Base-by-base conservation (phyloP, 2,113 vertebrate genomes). In the Ciconia stormi region DNA sequence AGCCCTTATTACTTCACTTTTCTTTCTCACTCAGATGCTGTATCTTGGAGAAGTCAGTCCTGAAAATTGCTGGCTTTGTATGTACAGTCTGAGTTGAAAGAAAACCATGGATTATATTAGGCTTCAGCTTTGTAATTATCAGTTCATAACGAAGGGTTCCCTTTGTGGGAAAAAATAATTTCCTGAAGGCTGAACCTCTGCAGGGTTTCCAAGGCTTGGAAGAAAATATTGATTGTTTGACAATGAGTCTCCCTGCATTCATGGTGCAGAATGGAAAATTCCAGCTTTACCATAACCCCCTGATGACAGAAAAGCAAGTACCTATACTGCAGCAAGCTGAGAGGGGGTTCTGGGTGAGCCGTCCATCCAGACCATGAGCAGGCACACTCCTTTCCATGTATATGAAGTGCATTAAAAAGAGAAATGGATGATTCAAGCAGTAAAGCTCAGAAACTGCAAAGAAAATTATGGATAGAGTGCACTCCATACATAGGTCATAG, bases 81-180 rank as follows among this genome's bases (percentile, higher is more conserved):
- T 38, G n/a, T 71, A 76, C 16, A 94, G 61, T 71, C 78, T 78
- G 61, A 93, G 56, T 61, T 96, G 82, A 96, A 96, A 97, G 87
- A 62, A 93, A 90, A 95, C 50, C 40, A 47, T 23, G 44, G 34
- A 92, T 46, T 92, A 89, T 18, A 69, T 82, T 79, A 94, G 70
- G 90, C 70, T 91, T 90, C 86, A 94, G 85, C 83, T 87, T 97
- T 98, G 97, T 97, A 98, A 97, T 97, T 96, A 96, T 96, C 42
- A 30, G 67, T 94, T 97, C 80, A 93, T 97, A 97, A 98, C 92
- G 93, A 97, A 95, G 47, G 88, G 74, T 63, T 97, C 80, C 96
- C 94, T 91, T 89, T 87, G 93, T 36, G 18, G 52, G 73, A 82
- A 97, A 97, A 76, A 84, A 87, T 82, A 97, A 97, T 96, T 98